A percentile compares a stretch with the other conserved stretches of the same genome.
phyloP scores from a whole-genome alignment of 92 coral and sea anemone species.

The Zoanthus sansibaricus region DNA sequence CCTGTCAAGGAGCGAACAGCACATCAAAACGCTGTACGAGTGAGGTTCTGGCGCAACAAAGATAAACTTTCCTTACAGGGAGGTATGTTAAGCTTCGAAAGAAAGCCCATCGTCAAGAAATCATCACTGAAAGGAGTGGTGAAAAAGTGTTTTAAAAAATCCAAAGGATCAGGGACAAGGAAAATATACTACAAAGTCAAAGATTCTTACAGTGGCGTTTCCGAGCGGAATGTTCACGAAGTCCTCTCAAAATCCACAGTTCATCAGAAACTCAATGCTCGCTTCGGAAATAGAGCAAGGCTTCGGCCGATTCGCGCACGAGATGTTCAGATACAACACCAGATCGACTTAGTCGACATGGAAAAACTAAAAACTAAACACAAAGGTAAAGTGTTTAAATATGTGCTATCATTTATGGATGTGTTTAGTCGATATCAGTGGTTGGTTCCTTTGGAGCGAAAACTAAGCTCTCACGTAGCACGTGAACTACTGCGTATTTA shows the following conservation, averaged over 20 bases:
- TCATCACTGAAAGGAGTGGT: conserved; percentile 27
- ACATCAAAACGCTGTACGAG: conserved; percentile 43
- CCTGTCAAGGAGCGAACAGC: conserved; percentile 22
- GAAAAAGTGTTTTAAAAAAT: conserved; percentile 41
- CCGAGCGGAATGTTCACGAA: conserved; percentile 57
- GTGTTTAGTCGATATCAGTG: conserved; percentile 65
- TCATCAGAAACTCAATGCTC: conserved; percentile 57
- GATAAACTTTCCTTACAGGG: conserved; percentile 28
- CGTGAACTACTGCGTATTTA: conserved; percentile 34
- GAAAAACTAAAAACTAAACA: conserved; percentile 14
- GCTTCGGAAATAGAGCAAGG: conserved; percentile 58
- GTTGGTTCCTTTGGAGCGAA: conserved; percentile 58
- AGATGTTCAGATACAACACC: conserved; percentile 21
- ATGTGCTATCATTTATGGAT: conserved; percentile 49
- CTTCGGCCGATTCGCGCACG: conserved; percentile 51
- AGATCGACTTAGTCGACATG: conserved; percentile 62
- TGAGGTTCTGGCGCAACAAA: conserved; percentile 57
- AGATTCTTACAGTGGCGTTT: conserved; percentile 59
- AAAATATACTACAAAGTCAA: conserved; percentile 58
- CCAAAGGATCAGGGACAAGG: conserved; percentile 62
- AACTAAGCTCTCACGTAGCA: conserved; percentile 40
- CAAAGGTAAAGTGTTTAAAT: conserved; percentile 56
- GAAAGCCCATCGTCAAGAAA: conserved; percentile 42
- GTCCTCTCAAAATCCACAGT: conserved; percentile 48
- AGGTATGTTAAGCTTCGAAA: conserved; percentile 40